Evolutionary conservation across 2,888 invertebrate species (phyloP).

Genomic region (Apamea sordens): DNA sequence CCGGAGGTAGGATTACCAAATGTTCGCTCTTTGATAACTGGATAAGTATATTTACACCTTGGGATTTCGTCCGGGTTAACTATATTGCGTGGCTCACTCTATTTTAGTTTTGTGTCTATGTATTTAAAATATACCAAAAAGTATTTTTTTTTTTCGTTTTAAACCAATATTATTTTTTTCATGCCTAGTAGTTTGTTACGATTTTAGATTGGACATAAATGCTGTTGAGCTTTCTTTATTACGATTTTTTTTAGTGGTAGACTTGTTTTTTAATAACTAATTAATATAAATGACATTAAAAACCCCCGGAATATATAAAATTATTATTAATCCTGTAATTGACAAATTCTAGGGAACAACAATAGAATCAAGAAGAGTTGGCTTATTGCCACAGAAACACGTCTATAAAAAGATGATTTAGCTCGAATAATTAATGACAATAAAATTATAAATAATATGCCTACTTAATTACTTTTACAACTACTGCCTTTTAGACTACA

Average conservation of each 20-base stretch:
- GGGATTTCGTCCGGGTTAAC: not conserved
- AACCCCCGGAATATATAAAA: not conserved
- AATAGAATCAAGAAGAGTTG: not conserved
- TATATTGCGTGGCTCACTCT: too few relatives aligned
- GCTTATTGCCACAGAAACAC: not conserved
- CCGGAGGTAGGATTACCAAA: slow-evolving; percentile 17
- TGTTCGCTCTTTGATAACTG: slow-evolving; percentile 21
- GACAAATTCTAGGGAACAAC: not conserved
- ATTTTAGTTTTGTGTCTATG: not conserved
- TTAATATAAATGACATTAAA: not conserved
- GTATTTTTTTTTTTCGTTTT: not conserved
- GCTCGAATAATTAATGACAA: not conserved
- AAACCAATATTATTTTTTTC: not conserved
- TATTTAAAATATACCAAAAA: not conserved
- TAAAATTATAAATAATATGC: not conserved
- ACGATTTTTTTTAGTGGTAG: not conserved
- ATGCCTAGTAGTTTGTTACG: not conserved
- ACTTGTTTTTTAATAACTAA: not conserved
- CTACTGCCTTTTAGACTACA: too few relatives aligned
- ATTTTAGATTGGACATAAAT: not conserved
- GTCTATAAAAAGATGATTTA: not conserved
- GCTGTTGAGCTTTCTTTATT: not conserved
- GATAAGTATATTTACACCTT: slow-evolving; percentile 23
- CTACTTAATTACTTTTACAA: not conserved
- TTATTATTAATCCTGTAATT: not conserved